A percentile compares a stretch with the other conserved stretches of the same genome.
Conservation (phyloP, 30 jellyfish, hydroid and myxozoan species). For the Clytia hemisphaerica region DNA sequence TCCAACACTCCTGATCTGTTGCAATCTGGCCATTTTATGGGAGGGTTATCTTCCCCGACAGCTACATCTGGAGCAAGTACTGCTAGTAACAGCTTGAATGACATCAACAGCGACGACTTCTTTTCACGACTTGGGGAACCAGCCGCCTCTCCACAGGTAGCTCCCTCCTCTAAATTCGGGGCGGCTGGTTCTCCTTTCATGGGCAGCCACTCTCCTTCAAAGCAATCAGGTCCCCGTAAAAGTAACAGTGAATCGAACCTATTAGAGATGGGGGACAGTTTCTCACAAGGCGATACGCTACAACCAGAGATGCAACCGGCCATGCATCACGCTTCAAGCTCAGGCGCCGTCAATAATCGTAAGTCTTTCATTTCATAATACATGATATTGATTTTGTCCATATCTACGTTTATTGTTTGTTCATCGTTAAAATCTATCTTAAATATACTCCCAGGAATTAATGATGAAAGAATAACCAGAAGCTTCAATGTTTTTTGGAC, state of each 20-base stretch:
- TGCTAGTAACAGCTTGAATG: background rate
- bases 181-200: slow-evolving; percentile 19
- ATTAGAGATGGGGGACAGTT: slow-evolving; percentile 8
- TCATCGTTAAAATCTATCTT: too few relatives aligned
- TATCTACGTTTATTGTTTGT: too few relatives aligned
- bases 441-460: too few relatives aligned
- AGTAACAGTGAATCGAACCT: slow-evolving; percentile 33
- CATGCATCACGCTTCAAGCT: slow-evolving; percentile 22
- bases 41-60: too few relatives aligned
- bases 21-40: too few relatives aligned
- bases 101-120: background rate
- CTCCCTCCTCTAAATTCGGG: too few relatives aligned
- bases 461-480: too few relatives aligned
- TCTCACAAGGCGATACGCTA: slow-evolving; percentile 12
- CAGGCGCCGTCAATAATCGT: slow-evolving; percentile 18
- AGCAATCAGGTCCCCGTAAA: background rate
- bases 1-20: too few relatives aligned
- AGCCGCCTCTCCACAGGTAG: background rate
- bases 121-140: background rate
- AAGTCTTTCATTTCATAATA: too few relatives aligned
- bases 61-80: too few relatives aligned
- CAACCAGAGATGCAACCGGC: slow-evolving; percentile 29
- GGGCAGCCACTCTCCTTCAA: background rate
- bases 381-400: too few relatives aligned
- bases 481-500: too few relatives aligned